Base-by-base conservation (phyloP, 1,140 invertebrate genomes). In the Caenorhabditis elegans region DNA sequence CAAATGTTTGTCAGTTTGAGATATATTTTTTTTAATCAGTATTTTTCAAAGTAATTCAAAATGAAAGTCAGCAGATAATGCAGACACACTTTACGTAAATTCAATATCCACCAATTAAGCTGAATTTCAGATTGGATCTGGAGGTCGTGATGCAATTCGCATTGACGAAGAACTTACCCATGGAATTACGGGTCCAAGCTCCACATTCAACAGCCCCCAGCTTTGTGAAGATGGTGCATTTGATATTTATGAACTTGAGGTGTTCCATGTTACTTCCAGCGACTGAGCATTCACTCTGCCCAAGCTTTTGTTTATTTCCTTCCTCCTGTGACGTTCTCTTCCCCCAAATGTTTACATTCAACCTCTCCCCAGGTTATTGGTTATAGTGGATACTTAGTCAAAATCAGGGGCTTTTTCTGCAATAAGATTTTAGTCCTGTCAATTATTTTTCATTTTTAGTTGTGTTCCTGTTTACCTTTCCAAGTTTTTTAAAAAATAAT, bases 161-260 rank as follows among this genome's bases (percentile, higher is more conserved):
- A 89, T 89, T 70, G 83, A 85, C 31, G 88, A 89, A 24, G 87
- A 89, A 53, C 84, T 89, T 11, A 86, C 86, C 13, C 43, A 76
- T 26, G 88, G 88, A 26, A 79, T 88, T n/a, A 85, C 85, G 36
- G 86, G 82, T 19, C 51, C 82, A 34, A 89, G 87, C 26, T 53
- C 75, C 11, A 89, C 88, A 26, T 89, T 87, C 78, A 83, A 80
- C 19, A 85, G 78, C 31, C 85, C 88, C 11, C 53, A 87, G 15
- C 85, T 89, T 11, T 87, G 87, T 13, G 47, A 76, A 6, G 82
- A 78, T 2, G 82, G 77, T 51, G 83, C 55, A 22, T 89, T 88
- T 81, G 84, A 86, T 46, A 89, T 89, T 70, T 84, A 89, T 78
- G 88, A 89, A 76, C 75, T 89, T 1, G 88, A 89, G 85, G 88